A percentile compares a stretch with the other conserved stretches of the same genome.
phyloP scores from a whole-genome alignment of 2,113 vertebrate species.

The Oplegnathus fasciatus region DNA sequence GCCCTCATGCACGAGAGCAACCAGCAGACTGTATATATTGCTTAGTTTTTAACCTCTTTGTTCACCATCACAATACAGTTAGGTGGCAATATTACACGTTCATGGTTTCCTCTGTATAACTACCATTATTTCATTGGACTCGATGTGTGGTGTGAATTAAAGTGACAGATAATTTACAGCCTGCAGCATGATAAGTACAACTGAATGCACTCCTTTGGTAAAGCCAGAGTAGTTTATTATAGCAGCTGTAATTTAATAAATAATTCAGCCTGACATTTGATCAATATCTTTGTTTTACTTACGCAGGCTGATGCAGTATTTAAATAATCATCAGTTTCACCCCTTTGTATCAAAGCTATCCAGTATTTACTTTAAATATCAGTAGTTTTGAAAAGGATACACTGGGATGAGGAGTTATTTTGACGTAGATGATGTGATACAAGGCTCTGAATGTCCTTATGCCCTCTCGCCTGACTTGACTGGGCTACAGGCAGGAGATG shows the following conservation, averaged over 20 bases:
- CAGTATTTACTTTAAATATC: not conserved
- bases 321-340: not conserved
- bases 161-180: not conserved
- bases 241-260: constrained; percentile 17
- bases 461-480: constrained; percentile 47
- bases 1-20: not conserved
- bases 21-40: not conserved
- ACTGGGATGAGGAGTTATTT: not conserved
- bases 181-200: not conserved
- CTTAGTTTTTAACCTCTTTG: not conserved
- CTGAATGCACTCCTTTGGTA: not conserved
- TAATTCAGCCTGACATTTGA: constrained; percentile 14
- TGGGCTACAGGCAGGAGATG: constrained; percentile 48
- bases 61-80: not conserved
- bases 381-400: not conserved
- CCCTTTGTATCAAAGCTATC: not conserved
- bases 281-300: constrained; percentile 37
- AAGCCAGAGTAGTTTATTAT: not conserved
- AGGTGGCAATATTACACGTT: not conserved
- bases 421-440: constrained; percentile 18
- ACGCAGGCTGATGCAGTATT: not conserved
- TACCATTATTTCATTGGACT: not conserved
- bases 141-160: not conserved
- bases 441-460: constrained; percentile 42
- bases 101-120: not conserved